Conservation (phyloP, 2,113 vertebrate species). For the Merops nubicus region DNA sequence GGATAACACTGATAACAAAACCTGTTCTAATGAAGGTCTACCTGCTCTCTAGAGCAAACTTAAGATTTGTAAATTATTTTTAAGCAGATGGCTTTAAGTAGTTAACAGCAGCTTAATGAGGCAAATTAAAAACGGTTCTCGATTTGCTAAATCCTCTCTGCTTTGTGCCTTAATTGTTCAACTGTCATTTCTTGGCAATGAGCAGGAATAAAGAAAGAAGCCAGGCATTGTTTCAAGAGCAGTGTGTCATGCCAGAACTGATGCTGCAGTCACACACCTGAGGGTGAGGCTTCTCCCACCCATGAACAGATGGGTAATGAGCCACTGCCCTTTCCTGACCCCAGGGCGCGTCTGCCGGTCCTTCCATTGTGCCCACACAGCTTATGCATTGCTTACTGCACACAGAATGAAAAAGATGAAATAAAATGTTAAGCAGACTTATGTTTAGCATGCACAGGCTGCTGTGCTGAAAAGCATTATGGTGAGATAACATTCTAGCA, state of each 20-base stretch:
- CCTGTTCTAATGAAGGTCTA: conserved; percentile 13
- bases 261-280: neutral
- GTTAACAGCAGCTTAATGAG: conserved; percentile 46
- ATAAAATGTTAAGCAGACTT: neutral
- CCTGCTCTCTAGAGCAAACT: conserved; percentile 43
- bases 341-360: accelerated
- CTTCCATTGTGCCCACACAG: accelerated
- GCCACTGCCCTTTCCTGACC: neutral
- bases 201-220: conserved; percentile 10
- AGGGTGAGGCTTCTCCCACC: neutral
- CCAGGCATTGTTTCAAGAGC: neutral
- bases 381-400: neutral
- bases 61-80: conserved; percentile 34
- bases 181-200: conserved; percentile 17
- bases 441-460: neutral
- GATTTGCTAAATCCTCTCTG: conserved; percentile 21
- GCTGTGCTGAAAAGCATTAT: neutral
- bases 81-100: conserved; percentile 55
- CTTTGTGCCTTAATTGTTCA: conserved; percentile 13
- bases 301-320: accelerated
- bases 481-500: neutral
- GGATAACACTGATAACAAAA: conserved; percentile 26
- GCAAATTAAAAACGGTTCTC: conserved; percentile 48
- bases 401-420: accelerated
- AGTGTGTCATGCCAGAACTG: neutral